These are phyloP conservation scores for Zaprionus vittiger DNA, from an alignment of 1,140 invertebrate species.

Conservation along the genomic window DNA sequence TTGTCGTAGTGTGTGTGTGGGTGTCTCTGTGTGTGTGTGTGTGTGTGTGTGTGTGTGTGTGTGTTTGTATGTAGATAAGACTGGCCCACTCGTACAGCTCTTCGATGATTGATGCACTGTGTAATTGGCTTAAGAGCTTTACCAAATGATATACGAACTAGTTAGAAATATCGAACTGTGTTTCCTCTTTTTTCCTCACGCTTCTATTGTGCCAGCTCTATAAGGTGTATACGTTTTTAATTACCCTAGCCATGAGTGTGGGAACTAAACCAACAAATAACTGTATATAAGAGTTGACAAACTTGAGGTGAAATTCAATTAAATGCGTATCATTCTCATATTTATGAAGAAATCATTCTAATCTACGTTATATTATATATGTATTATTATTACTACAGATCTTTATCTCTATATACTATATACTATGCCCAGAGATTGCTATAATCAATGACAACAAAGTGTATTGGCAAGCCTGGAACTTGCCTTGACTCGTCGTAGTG, in stretches of 20 bases:
- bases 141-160: constrained; percentile 37
- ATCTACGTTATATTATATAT: no score
- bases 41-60: no score
- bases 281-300: not conserved
- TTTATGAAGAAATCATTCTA: not conserved
- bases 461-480: no score
- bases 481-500: no score
- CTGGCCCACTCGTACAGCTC: constrained; percentile 10
- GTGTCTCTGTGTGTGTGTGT: constrained; percentile 1
- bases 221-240: not conserved
- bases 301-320: not conserved
- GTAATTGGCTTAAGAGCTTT: constrained; percentile 76
- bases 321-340: not conserved
- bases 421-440: no score
- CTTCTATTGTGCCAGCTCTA: not conserved
- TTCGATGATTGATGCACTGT: constrained; percentile 65
- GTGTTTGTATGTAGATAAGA: constrained; percentile 36
- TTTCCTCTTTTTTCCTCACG: not conserved
- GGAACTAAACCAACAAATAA: not conserved
- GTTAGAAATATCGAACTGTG: constrained; percentile 29
- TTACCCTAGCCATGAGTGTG: not conserved
- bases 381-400: no score
- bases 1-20: constrained; percentile 7
- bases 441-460: no score
- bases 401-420: no score